Evolutionary conservation across 1,140 invertebrate species (phyloP), one percentile per base, ranked within the genome.

Genomic region (Hylaeus volcanicus): DNA sequence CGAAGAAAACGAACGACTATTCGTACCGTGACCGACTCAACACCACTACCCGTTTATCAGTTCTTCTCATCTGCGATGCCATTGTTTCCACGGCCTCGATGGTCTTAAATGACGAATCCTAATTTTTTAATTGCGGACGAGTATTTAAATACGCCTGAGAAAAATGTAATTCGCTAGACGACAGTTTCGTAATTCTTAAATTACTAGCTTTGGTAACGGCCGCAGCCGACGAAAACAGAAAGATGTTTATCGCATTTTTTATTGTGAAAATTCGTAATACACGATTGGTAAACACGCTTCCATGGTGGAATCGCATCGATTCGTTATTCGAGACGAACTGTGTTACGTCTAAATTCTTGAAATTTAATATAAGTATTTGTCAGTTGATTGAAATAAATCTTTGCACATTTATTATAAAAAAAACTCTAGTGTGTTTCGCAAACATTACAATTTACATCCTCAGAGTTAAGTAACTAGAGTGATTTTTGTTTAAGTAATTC

Each of bases 1-100:
- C 55, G 15, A 64, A 43, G n/a, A 45, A 72, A 55, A 64, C 48
- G 45, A 77, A n/a, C 11, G 61, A n/a, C 5, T 53, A 53, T 60
- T 63, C 11, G 9, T 63, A 37, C 48, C 56, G 3, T 15, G 15
- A 72, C 56, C 53, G 45, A 71, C 43, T 79, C 60, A 45, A 26
- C 39, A 14, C 8, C 14, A 8, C 12, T 8, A 12, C 0, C 53
- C 37, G 55, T 73, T 64, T 61, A 70, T 39, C 6, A 1, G 14
- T 43, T 5, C 5, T n/a, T n/a, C 43, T 37, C 15, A 41, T 43
- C 58, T 9, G 51, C 58, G 0, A 37, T 15, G 1, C 9, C 43
- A 64, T 15, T 64, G 9, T 64, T 64, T 64, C 5, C 61, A 64
- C 61, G 9, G 14, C 12, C 26, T 2, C 39, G 26, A 11, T 53